These are phyloP conservation scores for Synanthedon andrenaeformis DNA, from an alignment of 2,888 invertebrate species.

Conservation along the genomic window DNA sequence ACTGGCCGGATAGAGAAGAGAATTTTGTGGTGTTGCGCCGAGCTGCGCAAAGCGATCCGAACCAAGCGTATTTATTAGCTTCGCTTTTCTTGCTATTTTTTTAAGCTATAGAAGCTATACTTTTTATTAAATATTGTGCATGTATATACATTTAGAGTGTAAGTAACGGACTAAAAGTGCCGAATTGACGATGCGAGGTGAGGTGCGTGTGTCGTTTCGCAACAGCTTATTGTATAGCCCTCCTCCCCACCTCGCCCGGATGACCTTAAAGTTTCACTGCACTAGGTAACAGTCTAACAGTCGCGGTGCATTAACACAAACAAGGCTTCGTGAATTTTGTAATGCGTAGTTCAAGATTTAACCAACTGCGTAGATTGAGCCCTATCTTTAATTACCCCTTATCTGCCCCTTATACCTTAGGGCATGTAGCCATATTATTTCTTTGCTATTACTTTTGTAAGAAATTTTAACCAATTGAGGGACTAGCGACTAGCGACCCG, in stretches of 20 bases:
- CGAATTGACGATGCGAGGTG: not conserved
- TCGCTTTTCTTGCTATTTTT: slow-evolving; percentile 20
- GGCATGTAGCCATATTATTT: too few relatives aligned
- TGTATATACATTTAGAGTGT: not conserved
- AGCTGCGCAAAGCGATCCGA: slow-evolving; percentile 36
- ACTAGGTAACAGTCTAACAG: slow-evolving; percentile 49
- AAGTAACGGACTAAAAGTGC: too few relatives aligned
- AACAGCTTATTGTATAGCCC: slow-evolving; percentile 29
- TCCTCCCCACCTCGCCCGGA: slow-evolving; percentile 49
- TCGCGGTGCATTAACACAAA: slow-evolving; percentile 25
- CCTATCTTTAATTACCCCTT: slow-evolving; percentile 8
- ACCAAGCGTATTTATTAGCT: slow-evolving; percentile 14
- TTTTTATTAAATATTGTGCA: slow-evolving; percentile 6
- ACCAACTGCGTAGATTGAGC: slow-evolving; percentile 21
- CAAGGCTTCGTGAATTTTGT: slow-evolving; percentile 7
- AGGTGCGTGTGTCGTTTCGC: slow-evolving; percentile 23
- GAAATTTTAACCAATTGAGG: too few relatives aligned
- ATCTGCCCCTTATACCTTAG: too few relatives aligned
- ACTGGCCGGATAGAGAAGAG: slow-evolving; percentile 34
- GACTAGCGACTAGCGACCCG: too few relatives aligned
- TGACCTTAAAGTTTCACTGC: slow-evolving; percentile 61
- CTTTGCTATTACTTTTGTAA: too few relatives aligned
- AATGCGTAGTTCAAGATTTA: slow-evolving; percentile 9
- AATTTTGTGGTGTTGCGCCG: slow-evolving; percentile 7
- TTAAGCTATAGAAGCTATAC: slow-evolving; percentile 28